Conservation (phyloP, 2,888 invertebrate species). For the Octonoba sinensis region DNA sequence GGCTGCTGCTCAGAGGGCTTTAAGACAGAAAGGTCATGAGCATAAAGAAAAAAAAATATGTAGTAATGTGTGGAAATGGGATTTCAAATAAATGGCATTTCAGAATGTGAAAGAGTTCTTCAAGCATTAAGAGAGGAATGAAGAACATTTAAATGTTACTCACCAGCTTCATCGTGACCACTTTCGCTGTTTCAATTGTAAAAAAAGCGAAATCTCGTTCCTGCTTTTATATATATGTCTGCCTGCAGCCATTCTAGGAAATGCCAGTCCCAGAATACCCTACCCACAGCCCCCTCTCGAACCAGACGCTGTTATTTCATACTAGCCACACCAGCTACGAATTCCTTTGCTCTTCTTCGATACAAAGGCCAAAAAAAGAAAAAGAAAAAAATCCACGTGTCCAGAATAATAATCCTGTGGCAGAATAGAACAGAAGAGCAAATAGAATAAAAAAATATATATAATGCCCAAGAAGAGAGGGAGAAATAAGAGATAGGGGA, state of each 20-base stretch:
- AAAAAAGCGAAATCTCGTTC: slow-evolving; percentile 11
- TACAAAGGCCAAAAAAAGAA: neutral
- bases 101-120: no score
- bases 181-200: slow-evolving; percentile 1
- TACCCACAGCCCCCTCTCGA: neutral
- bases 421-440: no score
- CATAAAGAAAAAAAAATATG: no score
- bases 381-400: slow-evolving; percentile 8
- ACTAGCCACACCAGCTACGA: slow-evolving; percentile 14
- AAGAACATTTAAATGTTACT: neutral
- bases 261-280: slow-evolving; percentile 10
- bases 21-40: no score
- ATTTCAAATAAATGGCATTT: slow-evolving; percentile 5
- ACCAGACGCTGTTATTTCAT: slow-evolving; percentile 47
- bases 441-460: no score
- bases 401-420: no score
- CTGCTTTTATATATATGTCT: slow-evolving; percentile 22
- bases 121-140: no score
- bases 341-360: slow-evolving; percentile 21
- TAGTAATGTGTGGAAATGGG: neutral
- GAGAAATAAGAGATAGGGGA: neutral
- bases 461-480: no score
- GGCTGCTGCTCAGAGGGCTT: no score
- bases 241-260: slow-evolving; percentile 30
- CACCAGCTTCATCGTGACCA: neutral